phyloP scores from a whole-genome alignment of 2,797 vertebrate genomes.

The Gila robusta region DNA sequence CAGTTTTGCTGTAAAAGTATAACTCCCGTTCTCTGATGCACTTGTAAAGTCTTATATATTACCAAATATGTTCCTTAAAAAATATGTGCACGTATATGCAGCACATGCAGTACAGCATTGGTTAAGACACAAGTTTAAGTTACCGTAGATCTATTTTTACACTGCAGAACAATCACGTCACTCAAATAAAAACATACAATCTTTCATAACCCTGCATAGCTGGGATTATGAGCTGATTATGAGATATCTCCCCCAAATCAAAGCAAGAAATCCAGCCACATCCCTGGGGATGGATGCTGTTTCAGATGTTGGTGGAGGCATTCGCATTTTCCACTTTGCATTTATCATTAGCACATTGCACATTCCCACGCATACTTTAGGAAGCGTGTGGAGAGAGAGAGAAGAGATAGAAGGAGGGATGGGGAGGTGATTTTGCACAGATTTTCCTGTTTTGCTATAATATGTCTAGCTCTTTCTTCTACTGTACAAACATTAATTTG shows the following conservation, averaged over 20 bases:
- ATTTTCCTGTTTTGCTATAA: slow-evolving; percentile 27
- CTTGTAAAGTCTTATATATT: not conserved
- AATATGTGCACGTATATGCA: not conserved
- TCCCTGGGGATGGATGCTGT: slow-evolving; percentile 67
- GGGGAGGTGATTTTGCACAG: slow-evolving; percentile 40
- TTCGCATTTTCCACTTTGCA: slow-evolving; percentile 79
- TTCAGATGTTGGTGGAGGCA: slow-evolving; percentile 78
- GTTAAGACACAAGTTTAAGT: not conserved
- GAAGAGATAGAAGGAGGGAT: slow-evolving; percentile 58
- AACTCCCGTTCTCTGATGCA: not conserved
- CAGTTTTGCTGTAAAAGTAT: not conserved
- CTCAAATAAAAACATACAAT: slow-evolving; percentile 10
- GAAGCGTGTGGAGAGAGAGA: slow-evolving; percentile 71
- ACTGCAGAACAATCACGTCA: slow-evolving; percentile 8
- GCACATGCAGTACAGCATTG: not conserved
- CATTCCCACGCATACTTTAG: slow-evolving; percentile 83
- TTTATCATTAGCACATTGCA: slow-evolving; percentile 85
- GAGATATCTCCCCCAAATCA: slow-evolving; percentile 60
- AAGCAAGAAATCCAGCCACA: slow-evolving; percentile 64
- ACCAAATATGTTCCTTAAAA: not conserved
- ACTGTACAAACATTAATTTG: slow-evolving; percentile 40
- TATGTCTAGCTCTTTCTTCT: slow-evolving; percentile 37
- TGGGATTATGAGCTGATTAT: slow-evolving; percentile 22
- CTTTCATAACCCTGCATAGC: slow-evolving; percentile 20
- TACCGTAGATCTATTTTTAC: not conserved